Conservation (phyloP, 2,888 invertebrate genomes). For the Nudaria mundana region DNA sequence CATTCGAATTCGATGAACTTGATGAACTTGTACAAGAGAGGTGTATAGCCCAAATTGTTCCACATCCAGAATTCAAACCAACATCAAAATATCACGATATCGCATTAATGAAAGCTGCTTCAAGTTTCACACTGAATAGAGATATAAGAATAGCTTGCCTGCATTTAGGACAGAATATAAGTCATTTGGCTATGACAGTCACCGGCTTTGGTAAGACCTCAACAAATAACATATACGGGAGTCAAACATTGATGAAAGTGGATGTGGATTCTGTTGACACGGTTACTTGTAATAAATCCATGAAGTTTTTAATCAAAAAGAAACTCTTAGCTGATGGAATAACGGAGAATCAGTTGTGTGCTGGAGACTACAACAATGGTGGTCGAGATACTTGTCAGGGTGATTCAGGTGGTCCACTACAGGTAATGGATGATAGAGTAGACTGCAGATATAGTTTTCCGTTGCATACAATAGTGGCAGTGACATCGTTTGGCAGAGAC, state of each 20-base stretch:
- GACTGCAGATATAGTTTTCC: conserved; percentile 65
- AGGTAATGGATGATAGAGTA: conserved; percentile 58
- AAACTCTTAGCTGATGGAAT: conserved; percentile 59
- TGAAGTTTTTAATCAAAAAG: conserved; percentile 60
- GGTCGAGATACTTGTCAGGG: conserved; percentile 76
- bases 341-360: conserved; percentile 61
- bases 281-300: conserved; percentile 57
- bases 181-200: conserved; percentile 68
- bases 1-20: conserved; percentile 71
- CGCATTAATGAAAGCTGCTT: conserved; percentile 80
- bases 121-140: conserved; percentile 69
- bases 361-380: conserved; percentile 69
- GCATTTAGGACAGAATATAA: conserved; percentile 46
- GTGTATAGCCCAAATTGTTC: conserved; percentile 57
- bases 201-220: conserved; percentile 83
- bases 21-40: conserved; percentile 78
- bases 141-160: conserved; percentile 84
- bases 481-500: conserved; percentile 78
- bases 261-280: conserved; percentile 62
- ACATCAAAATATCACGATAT: conserved; percentile 84
- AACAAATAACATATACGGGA: conserved; percentile 60
- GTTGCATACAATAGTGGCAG: conserved; percentile 67
- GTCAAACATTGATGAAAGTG: conserved; percentile 73
- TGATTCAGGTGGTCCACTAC: conserved; percentile 74
- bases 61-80: conserved; percentile 80